These are phyloP conservation scores for Kryphioiulus occultus DNA, from an alignment of 2,888 invertebrate species.

Conservation along the genomic window DNA sequence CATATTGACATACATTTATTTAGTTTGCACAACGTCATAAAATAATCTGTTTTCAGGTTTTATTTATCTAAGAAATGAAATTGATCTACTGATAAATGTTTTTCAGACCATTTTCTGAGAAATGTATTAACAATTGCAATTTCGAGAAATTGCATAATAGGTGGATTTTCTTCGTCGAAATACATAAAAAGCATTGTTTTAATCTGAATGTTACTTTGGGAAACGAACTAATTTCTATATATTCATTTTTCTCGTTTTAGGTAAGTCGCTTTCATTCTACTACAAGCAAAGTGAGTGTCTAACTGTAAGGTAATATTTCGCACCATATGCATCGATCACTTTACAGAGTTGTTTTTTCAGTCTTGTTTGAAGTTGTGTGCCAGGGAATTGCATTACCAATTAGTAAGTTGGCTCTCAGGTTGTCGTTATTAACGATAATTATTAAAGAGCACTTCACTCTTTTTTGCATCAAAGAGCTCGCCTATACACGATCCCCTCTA, in stretches of 20 bases:
- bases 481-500: not conserved
- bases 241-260: constrained; percentile 32
- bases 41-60: no score
- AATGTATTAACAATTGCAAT: no score
- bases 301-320: constrained; percentile 31
- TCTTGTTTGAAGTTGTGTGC: not conserved
- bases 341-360: not conserved
- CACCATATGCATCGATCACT: not conserved
- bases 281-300: not conserved
- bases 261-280: constrained; percentile 28
- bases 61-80: no score
- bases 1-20: no score
- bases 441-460: constrained; percentile 25
- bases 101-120: no score
- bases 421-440: constrained; percentile 17
- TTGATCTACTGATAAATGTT: no score
- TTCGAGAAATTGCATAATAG: no score
- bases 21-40: no score
- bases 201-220: not conserved
- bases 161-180: not conserved
- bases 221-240: not conserved
- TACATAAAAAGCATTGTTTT: not conserved
- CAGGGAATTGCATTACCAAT: not conserved
- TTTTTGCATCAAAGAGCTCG: not conserved
- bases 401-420: constrained; percentile 11